Evolutionary conservation across 2,888 invertebrate genomes (phyloP).

Genomic region (Phrixothrix hirtus): DNA sequence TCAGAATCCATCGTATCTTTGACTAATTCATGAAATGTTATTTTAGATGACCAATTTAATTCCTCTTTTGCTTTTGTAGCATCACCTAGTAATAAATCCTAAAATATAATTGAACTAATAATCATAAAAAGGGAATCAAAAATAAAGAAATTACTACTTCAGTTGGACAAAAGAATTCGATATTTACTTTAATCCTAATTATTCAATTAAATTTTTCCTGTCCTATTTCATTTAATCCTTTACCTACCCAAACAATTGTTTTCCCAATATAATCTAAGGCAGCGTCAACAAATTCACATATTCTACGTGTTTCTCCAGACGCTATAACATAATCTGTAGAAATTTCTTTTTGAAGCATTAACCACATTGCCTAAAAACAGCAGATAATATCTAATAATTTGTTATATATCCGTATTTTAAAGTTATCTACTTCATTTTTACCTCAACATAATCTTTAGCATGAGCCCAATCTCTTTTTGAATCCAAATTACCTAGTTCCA

Average conservation of each 20-base stretch:
- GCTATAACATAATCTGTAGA: slow-evolving; percentile 97
- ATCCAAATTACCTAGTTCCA: slow-evolving; percentile 94
- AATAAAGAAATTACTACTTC: too few species aligned
- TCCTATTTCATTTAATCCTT: slow-evolving; percentile 81
- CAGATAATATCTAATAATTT: too few species aligned
- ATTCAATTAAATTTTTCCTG: slow-evolving; percentile 68
- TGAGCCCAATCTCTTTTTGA: slow-evolving; percentile 98
- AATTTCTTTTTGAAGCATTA: slow-evolving; percentile 91
- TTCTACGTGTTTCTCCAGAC: slow-evolving; percentile 91
- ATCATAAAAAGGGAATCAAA: too few species aligned
- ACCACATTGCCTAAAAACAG: slow-evolving; percentile 82
- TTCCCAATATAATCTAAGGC: slow-evolving; percentile 82
- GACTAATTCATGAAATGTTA: slow-evolving; percentile 80
- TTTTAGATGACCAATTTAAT: slow-evolving; percentile 87
- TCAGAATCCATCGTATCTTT: slow-evolving; percentile 95
- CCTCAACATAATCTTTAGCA: slow-evolving; percentile 92
- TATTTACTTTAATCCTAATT: slow-evolving; percentile 83
- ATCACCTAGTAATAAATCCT: slow-evolving; percentile 91
- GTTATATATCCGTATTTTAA: too few species aligned
- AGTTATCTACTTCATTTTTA: too few species aligned
- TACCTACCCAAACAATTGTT: slow-evolving; percentile 84
- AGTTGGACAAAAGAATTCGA: slow-evolving; percentile 93
- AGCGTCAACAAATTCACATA: slow-evolving; percentile 91
- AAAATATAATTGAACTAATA: slow-evolving; percentile 27
- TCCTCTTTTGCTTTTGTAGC: slow-evolving; percentile 85